Evolutionary conservation across 2,888 invertebrate genomes (phyloP).

Genomic region (Bombylius discolor): DNA sequence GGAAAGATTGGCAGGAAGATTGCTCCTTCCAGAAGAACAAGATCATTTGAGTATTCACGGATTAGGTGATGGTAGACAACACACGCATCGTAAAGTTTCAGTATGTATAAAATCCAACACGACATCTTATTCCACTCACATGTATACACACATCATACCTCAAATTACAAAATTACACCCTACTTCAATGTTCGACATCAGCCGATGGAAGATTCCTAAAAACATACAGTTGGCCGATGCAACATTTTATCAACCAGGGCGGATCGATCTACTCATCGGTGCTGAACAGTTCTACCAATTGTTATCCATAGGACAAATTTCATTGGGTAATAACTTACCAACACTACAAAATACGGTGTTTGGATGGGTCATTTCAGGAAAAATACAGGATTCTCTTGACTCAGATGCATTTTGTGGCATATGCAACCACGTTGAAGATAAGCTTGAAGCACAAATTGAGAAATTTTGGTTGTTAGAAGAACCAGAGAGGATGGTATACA

Average conservation of each 20-base stretch:
- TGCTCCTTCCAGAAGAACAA: no score
- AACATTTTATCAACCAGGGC: background rate
- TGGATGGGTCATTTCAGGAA: background rate
- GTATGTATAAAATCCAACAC: no score
- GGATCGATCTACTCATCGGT: background rate
- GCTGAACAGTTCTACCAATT: background rate
- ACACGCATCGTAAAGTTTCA: no score
- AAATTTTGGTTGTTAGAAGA: background rate
- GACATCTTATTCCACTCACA: no score
- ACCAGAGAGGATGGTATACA: background rate
- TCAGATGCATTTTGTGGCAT: background rate
- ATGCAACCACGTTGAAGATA: background rate
- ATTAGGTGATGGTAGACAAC: no score
- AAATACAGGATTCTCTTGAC: no score
- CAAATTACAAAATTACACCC: no score
- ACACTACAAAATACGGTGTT: conserved; percentile 1
- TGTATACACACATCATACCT: no score
- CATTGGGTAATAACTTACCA: background rate
- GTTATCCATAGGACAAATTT: background rate
- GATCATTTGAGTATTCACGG: no score
- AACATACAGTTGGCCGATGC: background rate
- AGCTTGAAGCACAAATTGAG: background rate
- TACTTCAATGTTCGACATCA: no score
- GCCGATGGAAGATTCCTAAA: conserved; percentile 7
- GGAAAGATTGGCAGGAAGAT: no score